Conservation (phyloP, 1,140 invertebrate species). For the Andrena cerasifolii region DNA sequence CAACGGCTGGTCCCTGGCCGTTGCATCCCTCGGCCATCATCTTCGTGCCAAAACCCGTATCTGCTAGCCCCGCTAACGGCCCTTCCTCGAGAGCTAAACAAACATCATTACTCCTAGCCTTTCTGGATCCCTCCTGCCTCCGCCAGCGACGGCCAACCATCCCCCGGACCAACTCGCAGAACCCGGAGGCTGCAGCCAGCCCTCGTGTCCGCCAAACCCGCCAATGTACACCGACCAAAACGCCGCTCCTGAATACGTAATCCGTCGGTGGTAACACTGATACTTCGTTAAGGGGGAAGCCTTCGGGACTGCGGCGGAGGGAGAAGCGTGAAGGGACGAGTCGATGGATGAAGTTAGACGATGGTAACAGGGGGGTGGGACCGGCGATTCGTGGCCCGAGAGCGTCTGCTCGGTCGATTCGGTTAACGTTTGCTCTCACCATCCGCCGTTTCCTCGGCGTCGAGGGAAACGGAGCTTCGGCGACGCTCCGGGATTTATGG, state of each 20-base stretch:
- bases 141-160: conserved; percentile 38
- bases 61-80: conserved; percentile 65
- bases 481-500: neutral
- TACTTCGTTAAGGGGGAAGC: conserved; percentile 67
- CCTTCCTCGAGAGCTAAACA: conserved; percentile 75
- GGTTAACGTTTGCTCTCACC: conserved; percentile 57
- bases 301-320: neutral
- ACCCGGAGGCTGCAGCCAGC: conserved; percentile 29
- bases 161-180: neutral
- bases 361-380: neutral
- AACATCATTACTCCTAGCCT: conserved; percentile 77
- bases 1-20: conserved; percentile 28
- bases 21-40: conserved; percentile 70
- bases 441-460: neutral
- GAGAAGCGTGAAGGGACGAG: neutral
- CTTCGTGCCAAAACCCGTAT: conserved; percentile 75
- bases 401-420: conserved; percentile 50
- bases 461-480: neutral
- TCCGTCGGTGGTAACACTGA: conserved; percentile 68
- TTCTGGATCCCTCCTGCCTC: conserved; percentile 46
- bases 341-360: conserved; percentile 42
- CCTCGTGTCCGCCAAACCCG: conserved; percentile 46
- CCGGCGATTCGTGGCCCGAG: conserved; percentile 35
- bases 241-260: conserved; percentile 69
- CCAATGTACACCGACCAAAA: conserved; percentile 68